Conservation (phyloP, 2,797 vertebrate species). For the Macropus fuliginosus region DNA sequence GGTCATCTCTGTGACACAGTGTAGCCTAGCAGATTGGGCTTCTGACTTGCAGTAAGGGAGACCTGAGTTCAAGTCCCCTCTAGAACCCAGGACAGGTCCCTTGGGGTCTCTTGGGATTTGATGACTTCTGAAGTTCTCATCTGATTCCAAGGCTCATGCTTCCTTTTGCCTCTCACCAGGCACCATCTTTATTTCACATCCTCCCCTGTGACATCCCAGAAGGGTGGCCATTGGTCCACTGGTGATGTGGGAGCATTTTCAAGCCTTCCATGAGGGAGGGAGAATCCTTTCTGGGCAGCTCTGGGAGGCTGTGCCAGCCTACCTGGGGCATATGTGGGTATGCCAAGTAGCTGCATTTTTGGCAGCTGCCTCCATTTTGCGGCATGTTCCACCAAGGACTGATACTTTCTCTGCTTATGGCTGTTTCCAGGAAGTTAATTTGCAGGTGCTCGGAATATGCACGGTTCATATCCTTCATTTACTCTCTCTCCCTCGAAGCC, state of each 20-base stretch:
- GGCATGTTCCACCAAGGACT: constrained; percentile 21
- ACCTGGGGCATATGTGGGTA: constrained; percentile 29
- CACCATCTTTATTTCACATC: background rate
- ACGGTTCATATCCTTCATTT: constrained; percentile 60
- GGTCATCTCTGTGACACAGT: background rate
- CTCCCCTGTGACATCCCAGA: background rate
- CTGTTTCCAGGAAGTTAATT: constrained; percentile 75
- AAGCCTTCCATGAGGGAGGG: background rate
- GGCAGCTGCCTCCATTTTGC: constrained; percentile 62
- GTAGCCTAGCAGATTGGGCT: background rate
- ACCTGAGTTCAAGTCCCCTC: background rate
- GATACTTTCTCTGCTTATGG: constrained; percentile 53
- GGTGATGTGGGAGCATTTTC: constrained; percentile 3
- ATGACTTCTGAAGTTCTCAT: background rate
- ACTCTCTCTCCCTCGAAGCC: constrained; percentile 60
- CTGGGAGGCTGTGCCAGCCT: background rate
- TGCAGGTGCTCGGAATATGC: constrained; percentile 72
- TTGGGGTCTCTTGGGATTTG: background rate
- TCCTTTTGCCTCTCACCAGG: background rate
- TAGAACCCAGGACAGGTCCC: background rate
- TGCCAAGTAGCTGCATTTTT: constrained; percentile 43
- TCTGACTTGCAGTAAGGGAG: background rate
- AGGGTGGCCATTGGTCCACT: background rate
- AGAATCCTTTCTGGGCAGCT: background rate
- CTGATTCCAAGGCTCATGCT: background rate